Conservation (phyloP, 2,113 vertebrate species). For the Ophthalmotilapia sp. region DNA sequence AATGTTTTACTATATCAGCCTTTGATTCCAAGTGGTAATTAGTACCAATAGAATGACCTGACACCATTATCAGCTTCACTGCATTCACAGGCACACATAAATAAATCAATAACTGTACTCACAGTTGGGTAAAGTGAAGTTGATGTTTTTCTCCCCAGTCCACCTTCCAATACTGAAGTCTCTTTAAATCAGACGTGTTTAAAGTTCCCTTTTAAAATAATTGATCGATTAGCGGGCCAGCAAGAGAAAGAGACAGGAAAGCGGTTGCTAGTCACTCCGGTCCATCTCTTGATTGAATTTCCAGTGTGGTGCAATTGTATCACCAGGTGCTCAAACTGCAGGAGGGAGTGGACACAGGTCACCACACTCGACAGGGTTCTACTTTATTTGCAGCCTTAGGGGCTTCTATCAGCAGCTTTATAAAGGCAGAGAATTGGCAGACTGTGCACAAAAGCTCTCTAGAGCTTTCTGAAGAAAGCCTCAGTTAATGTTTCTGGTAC, state of each 20-base stretch:
- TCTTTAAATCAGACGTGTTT: slow-evolving; percentile 44
- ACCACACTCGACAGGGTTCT: slow-evolving; percentile 41
- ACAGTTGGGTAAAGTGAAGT: not conserved
- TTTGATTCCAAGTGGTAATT: not conserved
- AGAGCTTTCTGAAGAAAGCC: not conserved
- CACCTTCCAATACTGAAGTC: not conserved
- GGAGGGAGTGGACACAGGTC: slow-evolving; percentile 45
- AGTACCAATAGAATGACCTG: not conserved
- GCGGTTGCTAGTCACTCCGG: slow-evolving; percentile 21
- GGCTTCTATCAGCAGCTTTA: slow-evolving; percentile 16
- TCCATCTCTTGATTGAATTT: slow-evolving; percentile 72
- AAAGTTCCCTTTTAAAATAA: slow-evolving; percentile 27
- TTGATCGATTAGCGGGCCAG: slow-evolving; percentile 16
- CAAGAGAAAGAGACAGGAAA: slow-evolving; percentile 2
- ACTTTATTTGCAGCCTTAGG: slow-evolving; percentile 45
- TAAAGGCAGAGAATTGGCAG: slow-evolving; percentile 14
- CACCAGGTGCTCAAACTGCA: slow-evolving; percentile 23
- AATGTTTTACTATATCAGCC: not conserved
- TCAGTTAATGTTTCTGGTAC: not conserved
- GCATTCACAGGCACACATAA: not conserved
- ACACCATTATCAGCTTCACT: not conserved
- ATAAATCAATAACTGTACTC: slow-evolving; percentile 13
- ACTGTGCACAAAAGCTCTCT: slow-evolving; percentile 22
- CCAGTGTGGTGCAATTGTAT: slow-evolving; percentile 66
- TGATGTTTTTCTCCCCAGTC: not conserved